These are phyloP conservation scores for Camponotus pennsylvanicus DNA, from an alignment of 1,140 invertebrate species.

Conservation along the genomic window DNA sequence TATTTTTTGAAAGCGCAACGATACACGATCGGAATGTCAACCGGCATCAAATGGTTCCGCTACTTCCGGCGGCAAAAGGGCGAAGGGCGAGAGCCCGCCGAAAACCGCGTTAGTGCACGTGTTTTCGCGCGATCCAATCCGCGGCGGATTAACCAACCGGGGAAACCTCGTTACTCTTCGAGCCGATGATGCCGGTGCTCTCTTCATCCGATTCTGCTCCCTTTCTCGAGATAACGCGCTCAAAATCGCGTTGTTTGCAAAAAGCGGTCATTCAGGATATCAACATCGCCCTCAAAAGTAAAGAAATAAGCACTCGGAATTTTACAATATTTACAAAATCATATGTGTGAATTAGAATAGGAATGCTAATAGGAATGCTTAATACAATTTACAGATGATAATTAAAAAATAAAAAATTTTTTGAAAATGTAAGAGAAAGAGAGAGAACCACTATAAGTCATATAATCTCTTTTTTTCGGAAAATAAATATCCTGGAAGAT, in stretches of 20 bases:
- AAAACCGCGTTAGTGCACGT: conserved; percentile 76
- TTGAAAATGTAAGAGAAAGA: too few species aligned
- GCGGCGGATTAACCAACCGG: conserved; percentile 77
- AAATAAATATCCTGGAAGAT: too few species aligned
- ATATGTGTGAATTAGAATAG: too few species aligned
- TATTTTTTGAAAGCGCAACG: conserved; percentile 57
- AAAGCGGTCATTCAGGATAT: background rate
- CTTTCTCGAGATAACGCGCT: conserved; percentile 71
- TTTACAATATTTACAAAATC: too few species aligned
- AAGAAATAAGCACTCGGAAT: too few species aligned
- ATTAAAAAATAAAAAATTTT: background rate
- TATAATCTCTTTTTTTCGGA: too few species aligned
- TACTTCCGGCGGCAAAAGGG: conserved; percentile 30
- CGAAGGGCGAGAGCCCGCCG: conserved; percentile 53
- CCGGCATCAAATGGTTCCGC: conserved; percentile 53
- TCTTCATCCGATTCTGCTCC: conserved; percentile 71
- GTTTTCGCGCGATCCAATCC: conserved; percentile 80
- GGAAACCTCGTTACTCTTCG: conserved; percentile 75
- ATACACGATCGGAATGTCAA: conserved; percentile 67
- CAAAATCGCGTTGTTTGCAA: conserved; percentile 25
- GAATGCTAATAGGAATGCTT: too few species aligned
- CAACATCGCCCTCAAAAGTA: background rate
- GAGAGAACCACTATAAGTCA: too few species aligned
- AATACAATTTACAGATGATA: too few species aligned
- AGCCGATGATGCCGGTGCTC: conserved; percentile 76